phyloP scores from a whole-genome alignment of 2,113 vertebrate genomes.

The Sander vitreus region DNA sequence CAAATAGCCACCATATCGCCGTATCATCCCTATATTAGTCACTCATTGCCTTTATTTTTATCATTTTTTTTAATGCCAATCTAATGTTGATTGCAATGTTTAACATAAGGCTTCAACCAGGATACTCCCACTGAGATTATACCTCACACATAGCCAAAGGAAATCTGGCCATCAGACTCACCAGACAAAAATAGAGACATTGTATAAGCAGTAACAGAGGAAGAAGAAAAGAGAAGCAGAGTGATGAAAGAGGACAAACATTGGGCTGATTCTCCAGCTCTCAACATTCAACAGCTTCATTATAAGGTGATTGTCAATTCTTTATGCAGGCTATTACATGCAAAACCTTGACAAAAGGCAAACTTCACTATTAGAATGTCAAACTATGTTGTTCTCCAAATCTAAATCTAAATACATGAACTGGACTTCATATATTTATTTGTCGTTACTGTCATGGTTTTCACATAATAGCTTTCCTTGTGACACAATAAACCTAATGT shows the following conservation, averaged over 20 bases:
- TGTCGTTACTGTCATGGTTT: not conserved
- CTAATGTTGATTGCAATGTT: not conserved
- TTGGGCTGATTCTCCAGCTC: slow-evolving; percentile 1
- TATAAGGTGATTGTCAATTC: slow-evolving; percentile 27
- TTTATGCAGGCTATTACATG: slow-evolving; percentile 9
- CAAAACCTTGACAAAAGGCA: slow-evolving; percentile 20
- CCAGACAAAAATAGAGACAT: not conserved
- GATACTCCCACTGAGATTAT: slow-evolving; percentile 3
- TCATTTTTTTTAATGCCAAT: slow-evolving; percentile 6
- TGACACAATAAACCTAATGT: not conserved
- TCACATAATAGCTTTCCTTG: not conserved
- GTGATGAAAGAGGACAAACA: slow-evolving; percentile 14
- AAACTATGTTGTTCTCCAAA: not conserved
- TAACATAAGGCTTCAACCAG: slow-evolving; percentile 2
- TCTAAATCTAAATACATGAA: not conserved
- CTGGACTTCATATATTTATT: slow-evolving; percentile 8
- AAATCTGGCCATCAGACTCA: not conserved
- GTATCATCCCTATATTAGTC: not conserved
- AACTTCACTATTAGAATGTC: slow-evolving; percentile 22
- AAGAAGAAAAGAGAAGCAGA: not conserved
- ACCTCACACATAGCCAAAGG: not conserved
- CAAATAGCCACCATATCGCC: not conserved
- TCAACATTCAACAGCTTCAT: slow-evolving; percentile 18
- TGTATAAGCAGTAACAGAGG: not conserved
- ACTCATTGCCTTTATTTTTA: slow-evolving; percentile 14